Conservation (phyloP, 2,888 invertebrate species). For the Rhamphomyia laevipes region DNA sequence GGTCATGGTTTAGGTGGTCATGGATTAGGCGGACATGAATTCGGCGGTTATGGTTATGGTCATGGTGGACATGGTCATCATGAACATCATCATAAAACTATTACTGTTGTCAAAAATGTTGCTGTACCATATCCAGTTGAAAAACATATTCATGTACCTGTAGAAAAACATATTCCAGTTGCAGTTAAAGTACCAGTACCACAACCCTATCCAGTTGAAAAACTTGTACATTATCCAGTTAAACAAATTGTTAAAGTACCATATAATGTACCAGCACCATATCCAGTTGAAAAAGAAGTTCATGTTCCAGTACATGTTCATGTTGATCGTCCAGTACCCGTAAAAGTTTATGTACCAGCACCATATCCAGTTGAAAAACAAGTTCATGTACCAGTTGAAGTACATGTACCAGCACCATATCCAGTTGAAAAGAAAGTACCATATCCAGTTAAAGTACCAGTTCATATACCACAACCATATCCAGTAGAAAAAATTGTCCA, state of each 20-base stretch:
- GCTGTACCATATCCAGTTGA: conserved; percentile 59
- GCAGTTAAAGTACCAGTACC: conserved; percentile 51
- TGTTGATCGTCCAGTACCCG: conserved; percentile 66
- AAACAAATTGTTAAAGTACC: conserved; percentile 71
- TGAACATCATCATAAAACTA: conserved; percentile 45
- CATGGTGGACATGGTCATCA: conserved; percentile 19
- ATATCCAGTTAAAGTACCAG: conserved; percentile 57
- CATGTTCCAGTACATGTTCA: conserved; percentile 63
- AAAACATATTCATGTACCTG: conserved; percentile 48
- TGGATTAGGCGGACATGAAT: conserved; percentile 26
- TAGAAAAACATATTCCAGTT: conserved; percentile 55
- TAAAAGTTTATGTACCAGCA: conserved; percentile 49
- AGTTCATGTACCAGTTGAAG: conserved; percentile 59
- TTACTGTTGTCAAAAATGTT: conserved; percentile 63
- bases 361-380: conserved; percentile 59
- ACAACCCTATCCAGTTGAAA: conserved; percentile 44
- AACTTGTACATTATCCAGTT: conserved; percentile 55
- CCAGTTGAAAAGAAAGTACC: conserved; percentile 54
- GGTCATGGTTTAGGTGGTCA: conserved; percentile 2
- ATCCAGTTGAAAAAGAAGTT: conserved; percentile 66
- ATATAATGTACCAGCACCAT: conserved; percentile 63
- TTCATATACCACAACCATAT: conserved; percentile 58
- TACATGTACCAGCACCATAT: conserved; percentile 63
- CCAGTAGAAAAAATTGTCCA: conserved; percentile 59
- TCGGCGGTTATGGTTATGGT: conserved; percentile 20